These are phyloP conservation scores for Melanostigma gelatinosum DNA, from an alignment of 2,113 vertebrate genomes.

Conservation along the genomic window DNA sequence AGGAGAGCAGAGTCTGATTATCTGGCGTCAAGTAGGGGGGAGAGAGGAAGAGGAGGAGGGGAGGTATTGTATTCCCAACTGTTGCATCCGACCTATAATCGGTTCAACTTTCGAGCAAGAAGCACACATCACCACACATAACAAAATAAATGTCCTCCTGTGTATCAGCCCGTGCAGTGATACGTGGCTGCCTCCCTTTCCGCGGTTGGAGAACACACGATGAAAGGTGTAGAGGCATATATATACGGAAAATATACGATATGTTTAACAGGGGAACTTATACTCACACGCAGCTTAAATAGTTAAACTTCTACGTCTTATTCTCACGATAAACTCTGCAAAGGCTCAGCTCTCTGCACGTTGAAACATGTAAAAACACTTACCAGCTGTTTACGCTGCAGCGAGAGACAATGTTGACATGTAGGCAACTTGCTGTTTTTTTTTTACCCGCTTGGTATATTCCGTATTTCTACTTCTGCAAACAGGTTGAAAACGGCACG, in stretches of 20 bases:
- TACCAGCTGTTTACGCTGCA: slow-evolving; percentile 83
- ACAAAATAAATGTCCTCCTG: slow-evolving; percentile 45
- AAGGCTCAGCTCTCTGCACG: background rate
- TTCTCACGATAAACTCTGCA: background rate
- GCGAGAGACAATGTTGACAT: slow-evolving; percentile 77
- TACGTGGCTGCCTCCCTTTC: slow-evolving; percentile 58
- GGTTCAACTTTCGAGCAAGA: slow-evolving; percentile 63
- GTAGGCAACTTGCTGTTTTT: slow-evolving; percentile 74
- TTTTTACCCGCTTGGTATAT: slow-evolving; percentile 49
- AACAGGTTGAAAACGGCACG: slow-evolving; percentile 10
- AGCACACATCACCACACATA: slow-evolving; percentile 22
- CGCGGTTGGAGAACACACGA: slow-evolving; percentile 32
- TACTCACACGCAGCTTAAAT: background rate
- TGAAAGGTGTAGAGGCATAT: slow-evolving; percentile 16
- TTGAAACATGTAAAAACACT: slow-evolving; percentile 54
- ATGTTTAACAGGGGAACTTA: background rate
- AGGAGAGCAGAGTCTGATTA: slow-evolving; percentile 37
- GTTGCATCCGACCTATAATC: slow-evolving; percentile 75
- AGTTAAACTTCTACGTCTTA: background rate
- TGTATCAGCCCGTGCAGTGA: slow-evolving; percentile 11
- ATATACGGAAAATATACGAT: background rate
- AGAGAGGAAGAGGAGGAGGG: slow-evolving; percentile 4
- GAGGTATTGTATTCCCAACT: slow-evolving; percentile 69
- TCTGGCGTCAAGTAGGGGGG: slow-evolving; percentile 48
- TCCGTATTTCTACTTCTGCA: slow-evolving; percentile 45